These are phyloP conservation scores for Rhynchophorus ferrugineus DNA, from an alignment of 1,140 invertebrate genomes.

Conservation along the genomic window DNA sequence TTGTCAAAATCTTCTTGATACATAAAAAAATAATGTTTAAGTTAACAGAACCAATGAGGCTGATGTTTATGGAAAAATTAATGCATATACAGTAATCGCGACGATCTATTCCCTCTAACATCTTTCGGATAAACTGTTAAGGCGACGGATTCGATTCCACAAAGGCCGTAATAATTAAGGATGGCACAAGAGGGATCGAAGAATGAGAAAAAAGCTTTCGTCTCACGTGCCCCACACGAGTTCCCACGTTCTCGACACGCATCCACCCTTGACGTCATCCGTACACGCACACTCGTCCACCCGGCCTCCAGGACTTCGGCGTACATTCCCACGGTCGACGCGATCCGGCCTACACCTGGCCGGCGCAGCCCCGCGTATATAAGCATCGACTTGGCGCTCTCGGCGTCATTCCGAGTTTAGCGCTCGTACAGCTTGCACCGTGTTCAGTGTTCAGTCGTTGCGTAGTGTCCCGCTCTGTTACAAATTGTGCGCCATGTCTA, in stretches of 20 bases:
- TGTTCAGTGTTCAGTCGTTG: conserved; percentile 5
- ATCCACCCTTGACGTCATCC: conserved; percentile 12
- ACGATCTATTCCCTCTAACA: too few relatives aligned
- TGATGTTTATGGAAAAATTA: too few relatives aligned
- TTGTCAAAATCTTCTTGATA: too few relatives aligned
- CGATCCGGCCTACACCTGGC: conserved; percentile 23
- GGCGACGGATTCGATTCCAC: too few relatives aligned
- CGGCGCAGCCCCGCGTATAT: conserved; percentile 19
- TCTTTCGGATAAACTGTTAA: too few relatives aligned
- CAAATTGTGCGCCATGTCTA: conserved; percentile 13
- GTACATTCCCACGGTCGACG: conserved; percentile 25
- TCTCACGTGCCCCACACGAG: conserved; percentile 20
- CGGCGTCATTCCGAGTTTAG: conserved; percentile 19
- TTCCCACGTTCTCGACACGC: conserved; percentile 22
- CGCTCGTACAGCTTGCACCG: conserved; percentile 16
- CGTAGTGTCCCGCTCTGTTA: too few relatives aligned
- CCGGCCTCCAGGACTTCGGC: conserved; percentile 6
- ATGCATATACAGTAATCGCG: too few relatives aligned
- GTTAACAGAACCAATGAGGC: too few relatives aligned
- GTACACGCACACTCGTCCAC: conserved; percentile 8
- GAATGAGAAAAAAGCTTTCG: neutral
- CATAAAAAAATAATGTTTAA: too few relatives aligned
- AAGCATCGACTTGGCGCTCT: conserved; percentile 10
- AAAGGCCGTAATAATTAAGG: too few relatives aligned
- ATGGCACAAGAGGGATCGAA: too few relatives aligned